Base-by-base conservation (phyloP, 2,797 vertebrate genomes). In the Ctenochaetus hawaiiensis region DNA sequence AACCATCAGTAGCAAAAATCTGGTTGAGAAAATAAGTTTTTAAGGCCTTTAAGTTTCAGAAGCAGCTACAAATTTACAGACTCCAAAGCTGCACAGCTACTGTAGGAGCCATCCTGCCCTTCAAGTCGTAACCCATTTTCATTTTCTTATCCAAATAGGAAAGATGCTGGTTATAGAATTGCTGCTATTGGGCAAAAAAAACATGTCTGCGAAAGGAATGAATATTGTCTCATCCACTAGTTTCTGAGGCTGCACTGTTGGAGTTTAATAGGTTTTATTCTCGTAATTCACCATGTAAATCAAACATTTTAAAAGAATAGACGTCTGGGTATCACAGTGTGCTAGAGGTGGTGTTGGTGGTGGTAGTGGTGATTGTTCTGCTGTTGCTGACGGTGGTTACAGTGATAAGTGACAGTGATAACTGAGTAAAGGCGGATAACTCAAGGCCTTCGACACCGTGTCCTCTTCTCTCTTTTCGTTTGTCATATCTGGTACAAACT, bases 401-500 rank as follows among this genome's bases (percentile, higher is more conserved):
- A 16, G 26, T 41, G 48, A 45, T 48, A 49, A 47, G 41, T 82
- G 61, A 39, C 52, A 6, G 20, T 44, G 44, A 43, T 70, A 20
- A 17, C 41, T 13, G 63, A 39, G 18, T 23, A 6, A 30, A 30
- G 37, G 44, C 9, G 12, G 18, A 64, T 74, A 26, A 58, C 75
- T 63, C 45, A 71, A 85, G 30, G 76, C 87, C 63, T 84, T 85
- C 57, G 63, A 83, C 65, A 26, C 65, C 54, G 71, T 71, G 65
- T 65, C 41, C 65, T 78, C 48, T 48, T 71, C 65, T 26, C 6
- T 52, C 1, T 71, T 23, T 78, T 84, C 48, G 60, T 61, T 78
- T 77, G 13, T 67, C 49, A 45, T 14, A 71, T 57, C 78, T 86
- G 87, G 84, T 87, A 86, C 84, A 89, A 83, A 78, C 76, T 30